Conservation (phyloP, 1,140 invertebrate species). For the Portunus trituberculatus region DNA sequence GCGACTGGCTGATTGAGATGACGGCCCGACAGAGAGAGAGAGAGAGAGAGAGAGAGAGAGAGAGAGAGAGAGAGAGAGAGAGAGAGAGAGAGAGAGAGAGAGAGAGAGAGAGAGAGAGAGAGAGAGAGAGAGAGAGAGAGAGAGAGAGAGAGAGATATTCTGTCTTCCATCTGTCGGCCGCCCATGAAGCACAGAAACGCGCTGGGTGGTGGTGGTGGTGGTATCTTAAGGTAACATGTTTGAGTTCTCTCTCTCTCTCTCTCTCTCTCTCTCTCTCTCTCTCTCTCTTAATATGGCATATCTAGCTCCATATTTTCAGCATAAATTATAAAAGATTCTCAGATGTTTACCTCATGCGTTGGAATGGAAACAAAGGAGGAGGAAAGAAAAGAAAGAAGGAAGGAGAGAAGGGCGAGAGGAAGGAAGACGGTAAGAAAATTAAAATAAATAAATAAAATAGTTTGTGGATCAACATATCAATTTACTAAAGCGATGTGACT, state of each 20-base stretch:
- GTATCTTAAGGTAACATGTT: neutral
- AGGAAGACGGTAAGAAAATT: no score
- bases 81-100: neutral
- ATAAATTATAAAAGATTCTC: neutral
- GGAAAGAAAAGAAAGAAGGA: neutral
- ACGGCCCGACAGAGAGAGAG: neutral
- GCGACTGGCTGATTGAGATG: neutral
- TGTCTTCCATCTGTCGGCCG: neutral
- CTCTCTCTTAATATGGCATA: neutral
- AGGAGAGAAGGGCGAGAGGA: no score
- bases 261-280: slow-evolving; percentile 20
- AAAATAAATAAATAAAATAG: neutral
- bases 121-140: slow-evolving; percentile 5
- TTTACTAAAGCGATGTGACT: neutral
- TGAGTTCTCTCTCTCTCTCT: neutral
- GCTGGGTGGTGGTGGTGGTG: neutral
- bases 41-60: slow-evolving; percentile 20
- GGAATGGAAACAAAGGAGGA: neutral
- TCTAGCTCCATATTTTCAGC: neutral
- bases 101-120: neutral
- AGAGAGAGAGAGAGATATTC: no score
- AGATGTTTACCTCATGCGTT: neutral
- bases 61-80: slow-evolving; percentile 20
- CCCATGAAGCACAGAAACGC: neutral
- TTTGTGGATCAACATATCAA: neutral